phyloP scores from a whole-genome alignment of 2,888 invertebrate genomes.

The Tanytarsus gracilentus region DNA sequence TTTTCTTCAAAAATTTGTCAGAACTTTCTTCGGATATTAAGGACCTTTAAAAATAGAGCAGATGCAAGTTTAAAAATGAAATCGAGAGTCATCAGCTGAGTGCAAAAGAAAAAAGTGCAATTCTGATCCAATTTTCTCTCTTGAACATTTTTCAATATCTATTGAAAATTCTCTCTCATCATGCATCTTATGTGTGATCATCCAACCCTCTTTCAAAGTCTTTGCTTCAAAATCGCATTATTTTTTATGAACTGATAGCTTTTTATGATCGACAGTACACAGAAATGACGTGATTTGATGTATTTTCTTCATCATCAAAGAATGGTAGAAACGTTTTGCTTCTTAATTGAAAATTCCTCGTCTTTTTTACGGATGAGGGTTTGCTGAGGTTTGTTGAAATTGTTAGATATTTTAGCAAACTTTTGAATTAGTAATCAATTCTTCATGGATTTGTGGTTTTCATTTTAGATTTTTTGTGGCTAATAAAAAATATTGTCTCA shows the following conservation, averaged over 20 bases:
- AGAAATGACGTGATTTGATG: neutral
- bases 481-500: neutral
- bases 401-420: neutral
- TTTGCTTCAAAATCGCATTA: constrained; percentile 15
- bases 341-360: neutral
- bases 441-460: constrained; percentile 9
- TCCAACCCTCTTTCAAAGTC: neutral
- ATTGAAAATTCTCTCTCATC: neutral
- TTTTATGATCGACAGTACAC: neutral
- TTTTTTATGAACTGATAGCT: constrained; percentile 21
- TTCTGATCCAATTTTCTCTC: too few relatives aligned
- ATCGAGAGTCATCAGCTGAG: constrained; percentile 3
- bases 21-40: neutral
- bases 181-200: neutral
- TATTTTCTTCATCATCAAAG: constrained; percentile 6
- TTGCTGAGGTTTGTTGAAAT: neutral
- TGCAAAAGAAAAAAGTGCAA: neutral
- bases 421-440: constrained; percentile 5
- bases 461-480: neutral
- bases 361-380: neutral
- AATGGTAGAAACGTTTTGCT: neutral
- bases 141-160: too few relatives aligned
- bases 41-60: neutral
- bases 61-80: constrained; percentile 1
- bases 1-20: constrained; percentile 11